These are phyloP conservation scores for Rhimphoctona megacephalus DNA, from an alignment of 2,888 invertebrate genomes.

Conservation along the genomic window DNA sequence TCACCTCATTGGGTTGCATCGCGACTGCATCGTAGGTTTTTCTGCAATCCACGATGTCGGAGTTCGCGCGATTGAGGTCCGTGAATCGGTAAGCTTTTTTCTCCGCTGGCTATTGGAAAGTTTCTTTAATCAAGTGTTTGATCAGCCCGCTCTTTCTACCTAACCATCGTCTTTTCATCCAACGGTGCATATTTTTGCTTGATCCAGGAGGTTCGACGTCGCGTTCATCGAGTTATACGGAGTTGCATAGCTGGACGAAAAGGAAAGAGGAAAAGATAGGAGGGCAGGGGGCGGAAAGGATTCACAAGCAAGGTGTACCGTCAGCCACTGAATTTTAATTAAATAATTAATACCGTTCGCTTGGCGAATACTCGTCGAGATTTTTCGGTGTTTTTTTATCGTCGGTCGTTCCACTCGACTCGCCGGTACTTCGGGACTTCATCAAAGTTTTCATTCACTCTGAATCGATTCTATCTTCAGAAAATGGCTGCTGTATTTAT, in stretches of 20 bases:
- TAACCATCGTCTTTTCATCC: conserved; percentile 48
- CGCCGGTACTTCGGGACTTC: conserved; percentile 15
- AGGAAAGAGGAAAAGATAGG: too few species aligned
- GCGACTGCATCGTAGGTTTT: conserved; percentile 70
- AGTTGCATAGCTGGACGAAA: conserved; percentile 27
- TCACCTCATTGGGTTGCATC: conserved; percentile 70
- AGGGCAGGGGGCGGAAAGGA: not conserved
- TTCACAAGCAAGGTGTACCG: conserved; percentile 35
- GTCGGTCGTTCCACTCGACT: not conserved
- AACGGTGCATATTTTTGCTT: conserved; percentile 37
- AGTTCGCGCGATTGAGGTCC: conserved; percentile 20
- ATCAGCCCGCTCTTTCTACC: conserved; percentile 72
- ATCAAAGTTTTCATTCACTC: conserved; percentile 49
- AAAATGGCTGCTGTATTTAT: conserved; percentile 5
- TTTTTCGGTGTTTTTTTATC: conserved; percentile 23
- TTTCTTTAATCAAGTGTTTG: conserved; percentile 82
- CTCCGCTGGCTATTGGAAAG: conserved; percentile 76
- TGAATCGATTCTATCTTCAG: conserved; percentile 6
- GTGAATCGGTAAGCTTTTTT: conserved; percentile 26
- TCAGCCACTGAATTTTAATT: conserved; percentile 69
- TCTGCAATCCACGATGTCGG: conserved; percentile 56
- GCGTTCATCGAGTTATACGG: conserved; percentile 54
- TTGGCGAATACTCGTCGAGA: conserved; percentile 55
- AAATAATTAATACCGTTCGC: conserved; percentile 60
- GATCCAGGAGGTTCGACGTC: conserved; percentile 22